Evolutionary conservation across 2,888 invertebrate genomes (phyloP).

Genomic region (Acleris cristana): DNA sequence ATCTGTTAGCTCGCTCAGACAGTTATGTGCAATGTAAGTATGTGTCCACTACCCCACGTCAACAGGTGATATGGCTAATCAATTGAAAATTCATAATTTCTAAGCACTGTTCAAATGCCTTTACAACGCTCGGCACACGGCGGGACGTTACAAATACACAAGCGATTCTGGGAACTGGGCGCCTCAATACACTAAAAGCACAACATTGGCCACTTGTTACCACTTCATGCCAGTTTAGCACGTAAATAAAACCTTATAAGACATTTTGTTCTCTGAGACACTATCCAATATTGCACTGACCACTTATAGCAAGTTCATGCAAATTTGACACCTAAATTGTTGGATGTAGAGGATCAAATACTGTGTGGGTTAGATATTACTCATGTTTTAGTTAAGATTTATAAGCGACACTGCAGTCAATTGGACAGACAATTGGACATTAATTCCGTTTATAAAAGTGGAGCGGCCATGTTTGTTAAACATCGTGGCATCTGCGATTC

Average conservation of each 20-base stretch:
- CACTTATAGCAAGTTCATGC: constrained; percentile 39
- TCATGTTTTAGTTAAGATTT: constrained; percentile 75
- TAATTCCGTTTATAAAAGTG: constrained; percentile 77
- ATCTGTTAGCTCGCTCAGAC: too few relatives aligned
- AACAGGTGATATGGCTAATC: constrained; percentile 13
- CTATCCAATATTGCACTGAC: constrained; percentile 18
- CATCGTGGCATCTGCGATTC: constrained; percentile 51
- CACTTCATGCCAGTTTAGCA: constrained; percentile 50
- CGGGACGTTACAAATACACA: constrained; percentile 60
- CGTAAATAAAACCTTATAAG: constrained; percentile 39
- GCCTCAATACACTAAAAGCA: constrained; percentile 60
- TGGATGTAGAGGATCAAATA: constrained; percentile 54
- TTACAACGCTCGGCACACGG: constrained; percentile 59
- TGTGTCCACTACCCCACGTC: not conserved
- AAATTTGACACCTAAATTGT: constrained; percentile 52
- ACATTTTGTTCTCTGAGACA: not conserved
- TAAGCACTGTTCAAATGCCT: constrained; percentile 59
- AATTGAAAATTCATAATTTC: constrained; percentile 33
- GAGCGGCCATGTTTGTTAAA: constrained; percentile 64
- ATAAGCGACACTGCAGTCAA: constrained; percentile 60
- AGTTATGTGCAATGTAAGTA: not conserved
- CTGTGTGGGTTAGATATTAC: constrained; percentile 14
- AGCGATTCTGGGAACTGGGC: constrained; percentile 68
- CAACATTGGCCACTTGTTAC: constrained; percentile 39
- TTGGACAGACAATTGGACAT: constrained; percentile 68